Evolutionary conservation across 2,797 vertebrate species (phyloP), one percentile per base, ranked within the genome.

Genomic region (Harpagifer antarcticus): DNA sequence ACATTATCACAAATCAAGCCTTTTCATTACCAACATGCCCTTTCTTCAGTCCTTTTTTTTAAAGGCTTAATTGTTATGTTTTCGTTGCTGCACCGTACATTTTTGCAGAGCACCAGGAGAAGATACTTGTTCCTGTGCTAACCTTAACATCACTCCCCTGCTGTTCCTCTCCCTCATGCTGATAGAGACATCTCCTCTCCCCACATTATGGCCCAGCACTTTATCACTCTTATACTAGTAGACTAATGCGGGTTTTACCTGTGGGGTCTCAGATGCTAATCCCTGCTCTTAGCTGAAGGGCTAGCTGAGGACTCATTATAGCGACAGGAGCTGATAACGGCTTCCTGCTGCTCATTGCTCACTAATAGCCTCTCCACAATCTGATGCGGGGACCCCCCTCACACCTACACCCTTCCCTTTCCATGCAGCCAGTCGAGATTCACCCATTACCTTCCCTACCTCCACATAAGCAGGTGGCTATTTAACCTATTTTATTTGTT

Each of bases 211-310:
- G 14, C 47, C 37, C 44, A n/a, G 58, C 55, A 16, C 61, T 49
- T 80, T 79, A 76, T 81, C 50, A 3, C 63, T 47, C 20, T 49
- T 43, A 67, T 54, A 43, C 50, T 58, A 23, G 65, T 40, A 33
- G 63, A 47, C 47, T 79, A 86, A 83, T 82, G 74, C 80, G 49
- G 73, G 54, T 68, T 78, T 69, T 81, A 85, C 77, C 77, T 78
- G 61, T 37, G 52, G 75, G 74, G 50, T 83, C 72, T 66, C 56
- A 65, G 68, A 80, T 76, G 72, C 56, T 85, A 81, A 85, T 87
- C 86, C 64, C 58, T 61, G 56, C 72, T 78, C 55, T 40, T 33
- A 59, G 75, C 63, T 72, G 48, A 75, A 74, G 65, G 73, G 60
- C 63, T 62, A 50, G 43, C 50, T 23, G 42, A 53, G 63, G 53